phyloP scores from a whole-genome alignment of 2,797 vertebrate species.

The Acanthurus leucopareius region DNA sequence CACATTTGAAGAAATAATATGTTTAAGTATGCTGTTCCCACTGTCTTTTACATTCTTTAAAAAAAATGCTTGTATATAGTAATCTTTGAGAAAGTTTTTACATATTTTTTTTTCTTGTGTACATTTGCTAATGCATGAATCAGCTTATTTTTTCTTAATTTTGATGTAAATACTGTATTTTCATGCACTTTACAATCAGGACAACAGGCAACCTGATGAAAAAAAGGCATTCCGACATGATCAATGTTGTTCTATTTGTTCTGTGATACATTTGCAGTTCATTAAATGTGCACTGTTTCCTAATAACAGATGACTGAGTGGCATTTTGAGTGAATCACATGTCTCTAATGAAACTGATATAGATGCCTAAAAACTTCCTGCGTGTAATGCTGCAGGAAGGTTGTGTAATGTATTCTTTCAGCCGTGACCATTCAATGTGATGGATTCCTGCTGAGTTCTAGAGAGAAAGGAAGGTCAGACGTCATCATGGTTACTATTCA shows the following conservation, averaged over 20 bases:
- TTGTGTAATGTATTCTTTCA: not conserved
- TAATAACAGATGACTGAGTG: constrained; percentile 1
- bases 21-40: not conserved
- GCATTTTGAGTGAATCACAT: not conserved
- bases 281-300: constrained; percentile 64
- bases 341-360: not conserved
- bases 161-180: constrained; percentile 52
- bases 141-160: not conserved
- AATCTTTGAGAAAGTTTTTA: constrained; percentile 6
- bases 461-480: not conserved
- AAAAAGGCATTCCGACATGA: constrained; percentile 32
- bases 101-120: constrained; percentile 16
- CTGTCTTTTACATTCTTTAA: not conserved
- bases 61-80: constrained; percentile 41
- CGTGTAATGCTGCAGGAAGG: not conserved
- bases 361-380: not conserved
- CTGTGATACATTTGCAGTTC: constrained; percentile 41
- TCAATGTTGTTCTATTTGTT: constrained; percentile 23
- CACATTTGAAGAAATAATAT: not conserved
- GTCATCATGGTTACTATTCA: constrained; percentile 5
- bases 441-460: not conserved
- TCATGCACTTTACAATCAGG: constrained; percentile 62
- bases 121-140: not conserved
- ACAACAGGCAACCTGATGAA: not conserved
- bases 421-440: not conserved